Base-by-base conservation (phyloP, 2,888 invertebrate genomes). In the Cheiracanthium punctorium region DNA sequence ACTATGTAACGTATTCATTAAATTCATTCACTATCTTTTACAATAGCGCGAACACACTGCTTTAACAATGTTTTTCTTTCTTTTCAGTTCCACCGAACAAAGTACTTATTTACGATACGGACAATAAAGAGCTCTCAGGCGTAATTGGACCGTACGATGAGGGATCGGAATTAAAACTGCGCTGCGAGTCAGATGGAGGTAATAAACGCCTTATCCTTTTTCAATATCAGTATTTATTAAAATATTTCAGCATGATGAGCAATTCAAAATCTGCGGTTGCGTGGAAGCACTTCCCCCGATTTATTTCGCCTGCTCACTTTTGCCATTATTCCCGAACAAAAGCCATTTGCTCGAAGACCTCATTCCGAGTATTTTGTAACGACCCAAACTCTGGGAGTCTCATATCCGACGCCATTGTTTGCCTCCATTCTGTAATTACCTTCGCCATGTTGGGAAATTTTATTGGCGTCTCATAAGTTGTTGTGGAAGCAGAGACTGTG, bases 121-220 rank as follows among this genome's bases (percentile, higher is more conserved):
- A 95, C 94, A 96, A 96, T 75, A 94, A 95, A 89, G 94, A 95
- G 91, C 93, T 96, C 91, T 96, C 96, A 92, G 94, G 95, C 28
- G 95, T 95, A 72, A 94, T 96, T 77, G 96, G 96, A 1, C 96
- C 96, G 0, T 95, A 96, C 91, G 95, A 95, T 91, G 96, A 96
- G 92, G 96, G 96, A 2, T 96, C 96, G 90, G 96, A 96, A 91
- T 94, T 97, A 88, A 94, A 95, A 82, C 94, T 97, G 90, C 96
- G 95, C 85, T 97, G 97, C 92, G 94, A 96, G 89, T 96, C 96
- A 69, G 95, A 95, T 88, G 96, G 96, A 90, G 96, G 97, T 95
- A 94, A 94, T 95, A 24, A 48, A 48, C 24, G 1, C 24, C 5
- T 58, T 58, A 58, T 58, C 20, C 58, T 58, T 37, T 37, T n/a